These are phyloP conservation scores for Echinometra lucunter DNA, from an alignment of 53 echinoderm and acorn worm species.

Conservation along the genomic window DNA sequence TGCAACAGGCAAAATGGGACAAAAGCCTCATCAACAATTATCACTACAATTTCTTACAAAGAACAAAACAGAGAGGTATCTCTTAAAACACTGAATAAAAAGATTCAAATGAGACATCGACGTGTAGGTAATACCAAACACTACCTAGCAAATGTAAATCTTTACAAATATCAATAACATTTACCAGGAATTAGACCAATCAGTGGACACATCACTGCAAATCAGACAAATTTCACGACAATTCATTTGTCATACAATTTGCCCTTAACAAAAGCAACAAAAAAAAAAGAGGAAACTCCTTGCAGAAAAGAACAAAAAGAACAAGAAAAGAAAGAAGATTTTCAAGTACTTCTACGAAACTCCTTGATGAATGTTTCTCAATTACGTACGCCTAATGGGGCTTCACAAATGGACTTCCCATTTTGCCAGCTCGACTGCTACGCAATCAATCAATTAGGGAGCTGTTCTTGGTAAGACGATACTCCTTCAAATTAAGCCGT, in stretches of 20 bases:
- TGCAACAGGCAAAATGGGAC: neutral
- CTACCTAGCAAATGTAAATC: too few relatives aligned
- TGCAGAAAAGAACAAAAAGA: neutral
- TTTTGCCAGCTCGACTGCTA: constrained; percentile 1
- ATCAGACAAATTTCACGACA: too few relatives aligned
- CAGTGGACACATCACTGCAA: too few relatives aligned
- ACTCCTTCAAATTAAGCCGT: constrained; percentile 48
- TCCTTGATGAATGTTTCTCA: constrained; percentile 40
- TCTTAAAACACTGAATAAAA: too few relatives aligned
- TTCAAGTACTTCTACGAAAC: neutral
- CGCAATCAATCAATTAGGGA: constrained; percentile 58
- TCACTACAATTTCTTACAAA: neutral
- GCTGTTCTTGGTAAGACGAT: constrained; percentile 14
- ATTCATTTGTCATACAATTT: too few relatives aligned
- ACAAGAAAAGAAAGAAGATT: neutral
- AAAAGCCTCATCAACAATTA: neutral
- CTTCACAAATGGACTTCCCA: constrained; percentile 60
- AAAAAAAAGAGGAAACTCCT: neutral
- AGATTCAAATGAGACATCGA: too few relatives aligned
- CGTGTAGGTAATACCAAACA: too few relatives aligned
- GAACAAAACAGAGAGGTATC: neutral
- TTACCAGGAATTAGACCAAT: too few relatives aligned
- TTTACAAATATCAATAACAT: too few relatives aligned
- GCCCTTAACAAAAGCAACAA: too few relatives aligned
- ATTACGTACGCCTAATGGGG: constrained; percentile 48